Evolutionary conservation across 2,113 vertebrate genomes (phyloP).

Genomic region (Bothrops jararaca): DNA sequence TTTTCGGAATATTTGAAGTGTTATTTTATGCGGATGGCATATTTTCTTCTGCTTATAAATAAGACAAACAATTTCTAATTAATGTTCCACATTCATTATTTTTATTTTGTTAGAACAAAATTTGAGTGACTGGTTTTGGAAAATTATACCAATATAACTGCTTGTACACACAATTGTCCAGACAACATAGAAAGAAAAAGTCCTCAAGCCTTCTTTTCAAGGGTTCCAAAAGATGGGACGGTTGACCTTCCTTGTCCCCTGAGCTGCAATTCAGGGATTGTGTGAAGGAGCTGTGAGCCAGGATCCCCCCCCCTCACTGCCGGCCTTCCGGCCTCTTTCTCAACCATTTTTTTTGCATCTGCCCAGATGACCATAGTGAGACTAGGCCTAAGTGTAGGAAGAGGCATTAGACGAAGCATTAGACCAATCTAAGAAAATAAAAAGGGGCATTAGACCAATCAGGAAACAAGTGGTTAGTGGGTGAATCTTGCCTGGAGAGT

Average conservation of each 20-base stretch:
- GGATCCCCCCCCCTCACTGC: neutral
- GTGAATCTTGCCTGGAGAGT: neutral
- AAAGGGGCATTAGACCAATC: neutral
- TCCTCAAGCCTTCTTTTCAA: neutral
- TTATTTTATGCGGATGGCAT: neutral
- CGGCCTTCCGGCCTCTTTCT: neutral
- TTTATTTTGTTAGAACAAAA: neutral
- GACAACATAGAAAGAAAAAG: neutral
- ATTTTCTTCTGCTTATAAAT: neutral
- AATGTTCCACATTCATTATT: neutral
- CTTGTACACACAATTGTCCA: neutral
- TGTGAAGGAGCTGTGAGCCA: neutral
- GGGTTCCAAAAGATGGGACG: neutral
- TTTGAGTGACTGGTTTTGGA: neutral
- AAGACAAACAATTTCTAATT: neutral
- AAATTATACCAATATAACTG: neutral
- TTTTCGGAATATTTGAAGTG: neutral
- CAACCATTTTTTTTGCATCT: neutral
- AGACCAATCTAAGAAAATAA: too few species aligned
- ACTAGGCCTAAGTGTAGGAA: neutral
- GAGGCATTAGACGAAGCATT: neutral
- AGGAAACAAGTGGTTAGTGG: neutral
- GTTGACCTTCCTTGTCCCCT: neutral
- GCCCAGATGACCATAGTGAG: neutral
- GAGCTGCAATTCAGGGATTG: neutral